Evolutionary conservation across 2,888 invertebrate species (phyloP).

Genomic region (Allygus modestus): DNA sequence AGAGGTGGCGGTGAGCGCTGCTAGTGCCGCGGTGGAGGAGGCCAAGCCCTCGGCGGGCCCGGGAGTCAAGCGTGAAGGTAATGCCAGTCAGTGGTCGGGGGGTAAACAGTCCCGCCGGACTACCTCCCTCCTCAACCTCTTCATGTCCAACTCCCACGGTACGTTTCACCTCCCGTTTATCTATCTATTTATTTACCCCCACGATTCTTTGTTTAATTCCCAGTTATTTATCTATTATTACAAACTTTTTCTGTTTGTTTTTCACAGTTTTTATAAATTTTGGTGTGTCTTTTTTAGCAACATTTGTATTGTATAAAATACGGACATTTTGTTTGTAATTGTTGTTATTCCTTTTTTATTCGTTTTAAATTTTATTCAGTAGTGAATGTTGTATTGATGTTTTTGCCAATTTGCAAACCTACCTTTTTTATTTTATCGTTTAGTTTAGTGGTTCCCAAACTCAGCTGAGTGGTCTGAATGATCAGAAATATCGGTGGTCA

Average conservation of each 20-base stretch:
- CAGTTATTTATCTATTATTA: slow-evolving; percentile 37
- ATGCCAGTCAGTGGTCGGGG: slow-evolving; percentile 73
- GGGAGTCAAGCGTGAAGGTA: slow-evolving; percentile 81
- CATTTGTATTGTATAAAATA: too few relatives aligned
- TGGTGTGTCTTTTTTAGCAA: neutral
- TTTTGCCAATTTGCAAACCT: too few relatives aligned
- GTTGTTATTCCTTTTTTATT: too few relatives aligned
- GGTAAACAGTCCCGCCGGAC: slow-evolving; percentile 92
- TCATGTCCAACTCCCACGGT: slow-evolving; percentile 97
- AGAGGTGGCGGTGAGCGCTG: slow-evolving; percentile 49
- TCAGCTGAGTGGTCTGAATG: too few relatives aligned
- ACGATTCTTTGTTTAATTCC: slow-evolving; percentile 27
- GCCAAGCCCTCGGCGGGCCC: neutral
- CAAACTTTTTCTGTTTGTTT: slow-evolving; percentile 15
- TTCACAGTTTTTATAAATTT: neutral
- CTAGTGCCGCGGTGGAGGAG: neutral
- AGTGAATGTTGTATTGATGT: too few relatives aligned
- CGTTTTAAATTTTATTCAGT: too few relatives aligned
- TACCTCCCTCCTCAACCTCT: slow-evolving; percentile 96
- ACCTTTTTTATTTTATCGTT: too few relatives aligned
- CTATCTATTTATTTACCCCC: slow-evolving; percentile 33
- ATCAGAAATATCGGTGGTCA: too few relatives aligned
- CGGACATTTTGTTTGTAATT: too few relatives aligned
- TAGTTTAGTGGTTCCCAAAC: too few relatives aligned
- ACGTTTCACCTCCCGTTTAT: slow-evolving; percentile 72